Evolutionary conservation across 2,113 vertebrate species (phyloP).

Genomic region (Saccopteryx bilineata): DNA sequence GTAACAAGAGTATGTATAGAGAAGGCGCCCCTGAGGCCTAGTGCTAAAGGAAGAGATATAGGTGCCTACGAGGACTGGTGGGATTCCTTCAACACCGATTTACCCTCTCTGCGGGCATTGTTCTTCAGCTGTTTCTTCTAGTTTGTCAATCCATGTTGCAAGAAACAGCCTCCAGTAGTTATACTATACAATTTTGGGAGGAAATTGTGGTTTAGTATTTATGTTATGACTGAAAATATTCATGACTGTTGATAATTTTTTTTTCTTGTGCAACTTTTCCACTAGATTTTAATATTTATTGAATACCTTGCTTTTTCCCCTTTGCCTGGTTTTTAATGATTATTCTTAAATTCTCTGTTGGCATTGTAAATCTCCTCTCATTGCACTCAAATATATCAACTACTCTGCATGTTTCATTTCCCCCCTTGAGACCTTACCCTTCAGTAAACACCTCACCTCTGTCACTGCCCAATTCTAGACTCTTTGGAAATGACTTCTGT

Average conservation of each 20-base stretch:
- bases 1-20: neutral
- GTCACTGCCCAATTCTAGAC: neutral
- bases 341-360: neutral
- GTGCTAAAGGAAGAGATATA: neutral
- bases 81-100: neutral
- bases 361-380: neutral
- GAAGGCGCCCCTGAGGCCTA: neutral
- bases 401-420: neutral
- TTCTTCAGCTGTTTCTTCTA: neutral
- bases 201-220: neutral
- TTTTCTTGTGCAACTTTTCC: neutral
- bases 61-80: neutral
- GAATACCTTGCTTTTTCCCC: neutral
- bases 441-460: neutral
- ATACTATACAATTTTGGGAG: neutral
- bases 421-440: neutral
- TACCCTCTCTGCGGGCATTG: neutral
- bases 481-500: neutral
- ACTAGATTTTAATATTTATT: neutral
- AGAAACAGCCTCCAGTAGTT: neutral
- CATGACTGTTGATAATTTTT: neutral
- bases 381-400: neutral
- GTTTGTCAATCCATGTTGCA: neutral
- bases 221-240: conserved; percentile 18
- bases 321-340: neutral